A percentile compares a stretch with the other conserved stretches of the same genome.
Evolutionary conservation across 2,113 vertebrate genomes (phyloP).

Genomic region (Andinoacara biseriatus): DNA sequence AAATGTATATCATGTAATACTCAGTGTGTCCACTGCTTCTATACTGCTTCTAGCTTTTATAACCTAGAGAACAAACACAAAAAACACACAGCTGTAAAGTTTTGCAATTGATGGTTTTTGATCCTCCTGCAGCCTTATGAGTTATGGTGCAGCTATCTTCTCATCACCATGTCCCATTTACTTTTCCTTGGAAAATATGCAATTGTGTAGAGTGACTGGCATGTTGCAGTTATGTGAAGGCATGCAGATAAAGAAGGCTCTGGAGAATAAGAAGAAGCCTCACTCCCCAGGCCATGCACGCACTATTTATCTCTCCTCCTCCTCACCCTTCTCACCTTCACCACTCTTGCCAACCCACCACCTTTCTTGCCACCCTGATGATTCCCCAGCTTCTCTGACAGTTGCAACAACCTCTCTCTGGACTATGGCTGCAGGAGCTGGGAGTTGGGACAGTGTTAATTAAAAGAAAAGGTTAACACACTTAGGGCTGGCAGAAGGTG

Average conservation of each 20-base stretch:
- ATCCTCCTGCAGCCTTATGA: constrained; percentile 54
- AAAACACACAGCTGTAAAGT: neutral
- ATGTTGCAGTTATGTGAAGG: constrained; percentile 58
- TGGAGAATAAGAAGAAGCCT: constrained; percentile 72
- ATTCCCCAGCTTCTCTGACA: constrained; percentile 69
- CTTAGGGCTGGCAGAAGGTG: constrained; percentile 65
- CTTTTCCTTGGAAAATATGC: constrained; percentile 57
- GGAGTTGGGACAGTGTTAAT: constrained; percentile 78
- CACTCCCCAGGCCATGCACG: constrained; percentile 68
- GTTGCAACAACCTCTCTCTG: constrained; percentile 74
- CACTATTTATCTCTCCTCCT: constrained; percentile 76
- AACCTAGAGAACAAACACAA: constrained; percentile 14
- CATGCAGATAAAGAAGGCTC: constrained; percentile 69
- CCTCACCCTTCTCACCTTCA: constrained; percentile 64
- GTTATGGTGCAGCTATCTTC: constrained; percentile 60
- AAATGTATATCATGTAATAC: neutral
- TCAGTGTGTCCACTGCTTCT: neutral
- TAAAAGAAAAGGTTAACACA: constrained; percentile 84
- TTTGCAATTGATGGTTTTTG: constrained; percentile 41
- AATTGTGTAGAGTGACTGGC: constrained; percentile 54
- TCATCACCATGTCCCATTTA: constrained; percentile 69
- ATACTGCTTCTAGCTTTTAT: neutral
- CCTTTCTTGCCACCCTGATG: constrained; percentile 52
- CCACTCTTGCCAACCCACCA: constrained; percentile 52
- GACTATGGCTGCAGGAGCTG: constrained; percentile 65